Conservation (phyloP, 35 echinoderm and acorn worm species). For the Strongylocentrotus purpuratus region DNA sequence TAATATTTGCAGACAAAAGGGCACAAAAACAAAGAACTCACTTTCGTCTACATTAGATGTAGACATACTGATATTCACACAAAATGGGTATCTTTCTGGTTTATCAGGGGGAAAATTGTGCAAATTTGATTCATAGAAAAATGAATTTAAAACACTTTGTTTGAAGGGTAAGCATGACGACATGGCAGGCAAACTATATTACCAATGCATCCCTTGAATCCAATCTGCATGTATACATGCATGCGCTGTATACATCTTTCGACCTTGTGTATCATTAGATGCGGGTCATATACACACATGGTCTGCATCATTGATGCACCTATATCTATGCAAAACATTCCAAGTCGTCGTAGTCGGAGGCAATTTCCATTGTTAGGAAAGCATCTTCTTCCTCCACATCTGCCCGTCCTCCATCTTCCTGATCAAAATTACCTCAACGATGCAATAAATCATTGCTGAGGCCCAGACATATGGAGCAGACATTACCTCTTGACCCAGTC, state of each 20-base stretch:
- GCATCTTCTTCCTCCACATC: constrained; percentile 44
- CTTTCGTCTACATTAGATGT: background rate
- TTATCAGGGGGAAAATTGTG: background rate
- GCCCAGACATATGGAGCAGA: constrained; percentile 48
- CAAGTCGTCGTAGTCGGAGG: background rate
- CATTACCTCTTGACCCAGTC: constrained; percentile 23
- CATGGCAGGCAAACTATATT: background rate
- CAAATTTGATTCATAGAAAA: background rate
- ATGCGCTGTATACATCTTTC: background rate
- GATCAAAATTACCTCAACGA: constrained; percentile 30
- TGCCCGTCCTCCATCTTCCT: constrained; percentile 40
- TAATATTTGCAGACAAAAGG: background rate
- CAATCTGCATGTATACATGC: background rate
- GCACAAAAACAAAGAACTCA: background rate
- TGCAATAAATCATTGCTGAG: constrained; percentile 40
- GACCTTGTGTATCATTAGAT: constrained; percentile 2
- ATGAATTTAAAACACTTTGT: background rate
- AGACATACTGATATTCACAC: constrained; percentile 11
- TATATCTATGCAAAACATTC: constrained; percentile 35
- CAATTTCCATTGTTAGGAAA: constrained; percentile 45
- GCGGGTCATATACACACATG: background rate
- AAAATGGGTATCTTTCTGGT: background rate
- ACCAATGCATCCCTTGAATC: background rate
- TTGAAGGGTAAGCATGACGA: background rate
- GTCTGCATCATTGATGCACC: constrained; percentile 1